Base-by-base conservation (phyloP, 23 tunicate species). In the Clavelina lepadiformis region DNA sequence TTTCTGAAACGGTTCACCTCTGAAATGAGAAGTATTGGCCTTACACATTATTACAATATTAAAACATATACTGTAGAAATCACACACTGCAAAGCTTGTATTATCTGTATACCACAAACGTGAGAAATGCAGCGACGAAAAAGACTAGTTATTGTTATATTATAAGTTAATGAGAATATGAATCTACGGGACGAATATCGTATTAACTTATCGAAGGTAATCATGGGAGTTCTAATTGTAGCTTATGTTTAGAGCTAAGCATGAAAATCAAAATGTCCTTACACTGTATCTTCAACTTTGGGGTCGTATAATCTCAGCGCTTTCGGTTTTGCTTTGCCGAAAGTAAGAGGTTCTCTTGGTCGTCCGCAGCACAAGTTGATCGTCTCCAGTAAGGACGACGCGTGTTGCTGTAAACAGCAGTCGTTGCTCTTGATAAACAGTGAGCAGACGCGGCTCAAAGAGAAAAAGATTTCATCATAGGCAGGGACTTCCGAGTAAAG, bases 1-100 rank as follows among this genome's bases (percentile, higher is more conserved):
- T 35, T 76, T 81, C 20, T 68, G 67, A 55, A 89, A 89, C 1
- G 89, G 88, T 7, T 81, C 97, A 3, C 89, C 83, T 0, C 96
- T 87, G 77, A 6, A 36, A 32, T 15, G 5, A 59, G 21, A 13
- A 11, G 15, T 44, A 44, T 44, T 13, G 49, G n/a, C n/a, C n/a
- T n/a, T n/a, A n/a, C n/a, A n/a, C n/a, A n/a, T n/a, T n/a, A n/a
- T n/a, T n/a, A n/a, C n/a, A n/a, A n/a, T n/a, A n/a, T n/a, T n/a
- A n/a, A n/a, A n/a, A n/a, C n/a, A n/a, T n/a, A n/a, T n/a, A n/a
- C n/a, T n/a, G n/a, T n/a, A n/a, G n/a, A n/a, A n/a, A n/a, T n/a
- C n/a, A n/a, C n/a, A n/a, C n/a, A n/a, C n/a, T n/a, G n/a, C n/a
- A n/a, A n/a, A n/a, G n/a, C n/a, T n/a, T n/a, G n/a, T n/a, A n/a